Evolutionary conservation across 2,113 vertebrate species (phyloP).

Genomic region (Tauraco erythrolophus): DNA sequence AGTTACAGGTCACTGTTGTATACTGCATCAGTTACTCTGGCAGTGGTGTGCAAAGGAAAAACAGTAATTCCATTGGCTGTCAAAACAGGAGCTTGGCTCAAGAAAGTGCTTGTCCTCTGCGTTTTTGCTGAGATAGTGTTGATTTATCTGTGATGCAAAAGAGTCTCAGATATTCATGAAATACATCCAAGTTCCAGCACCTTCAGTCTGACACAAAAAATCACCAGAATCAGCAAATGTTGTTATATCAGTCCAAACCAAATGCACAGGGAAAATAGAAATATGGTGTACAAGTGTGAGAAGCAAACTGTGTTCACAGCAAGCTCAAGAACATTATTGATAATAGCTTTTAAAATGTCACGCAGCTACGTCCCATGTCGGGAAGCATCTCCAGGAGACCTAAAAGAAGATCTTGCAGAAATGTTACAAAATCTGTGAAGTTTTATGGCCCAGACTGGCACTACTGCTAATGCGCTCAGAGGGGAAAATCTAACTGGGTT

Average conservation of each 20-base stretch:
- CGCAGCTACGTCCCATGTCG: neutral
- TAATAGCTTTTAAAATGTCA: neutral
- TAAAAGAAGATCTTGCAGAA: neutral
- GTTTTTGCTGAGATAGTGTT: neutral
- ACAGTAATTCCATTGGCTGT: neutral
- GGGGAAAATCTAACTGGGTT: neutral
- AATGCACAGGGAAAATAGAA: neutral
- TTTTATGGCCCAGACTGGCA: neutral
- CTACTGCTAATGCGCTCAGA: neutral
- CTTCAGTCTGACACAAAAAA: neutral
- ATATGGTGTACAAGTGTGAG: accelerated
- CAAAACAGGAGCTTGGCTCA: neutral
- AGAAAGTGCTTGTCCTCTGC: neutral
- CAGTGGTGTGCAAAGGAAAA: neutral
- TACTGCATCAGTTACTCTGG: neutral
- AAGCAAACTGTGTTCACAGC: neutral
- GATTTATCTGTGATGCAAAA: neutral
- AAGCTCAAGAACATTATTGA: neutral
- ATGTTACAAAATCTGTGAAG: neutral
- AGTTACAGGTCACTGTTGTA: neutral
- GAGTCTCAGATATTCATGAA: neutral
- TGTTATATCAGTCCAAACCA: neutral
- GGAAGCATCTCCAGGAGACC: neutral
- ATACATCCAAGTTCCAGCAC: neutral
- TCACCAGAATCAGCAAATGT: neutral